Evolutionary conservation across 2,113 vertebrate species (phyloP).

Genomic region (Poecilia latipinna): DNA sequence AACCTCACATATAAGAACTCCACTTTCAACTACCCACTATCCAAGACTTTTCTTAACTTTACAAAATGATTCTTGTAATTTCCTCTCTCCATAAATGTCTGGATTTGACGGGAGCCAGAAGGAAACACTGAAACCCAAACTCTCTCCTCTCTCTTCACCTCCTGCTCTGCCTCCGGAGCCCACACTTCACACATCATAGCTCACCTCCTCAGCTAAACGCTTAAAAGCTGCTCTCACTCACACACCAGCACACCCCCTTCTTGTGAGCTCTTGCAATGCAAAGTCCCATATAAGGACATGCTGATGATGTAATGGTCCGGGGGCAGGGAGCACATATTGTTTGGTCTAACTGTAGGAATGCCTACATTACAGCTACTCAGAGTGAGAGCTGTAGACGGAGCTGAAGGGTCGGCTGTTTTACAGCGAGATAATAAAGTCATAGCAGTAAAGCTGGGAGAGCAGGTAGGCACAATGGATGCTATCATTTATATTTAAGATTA

Average conservation of each 20-base stretch:
- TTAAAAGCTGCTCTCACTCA: slow-evolving; percentile 50
- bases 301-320: slow-evolving; percentile 93
- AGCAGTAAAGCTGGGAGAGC: slow-evolving; percentile 62
- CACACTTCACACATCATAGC: slow-evolving; percentile 70
- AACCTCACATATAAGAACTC: neutral
- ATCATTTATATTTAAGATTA: slow-evolving; percentile 4
- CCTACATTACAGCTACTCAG: slow-evolving; percentile 80
- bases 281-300: slow-evolving; percentile 92
- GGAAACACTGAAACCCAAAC: slow-evolving; percentile 66
- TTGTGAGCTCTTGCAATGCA: slow-evolving; percentile 80
- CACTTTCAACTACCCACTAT: slow-evolving; percentile 27
- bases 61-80: slow-evolving; percentile 3
- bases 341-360: slow-evolving; percentile 88
- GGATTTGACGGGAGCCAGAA: slow-evolving; percentile 64
- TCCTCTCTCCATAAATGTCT: slow-evolving; percentile 43
- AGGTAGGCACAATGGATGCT: slow-evolving; percentile 67
- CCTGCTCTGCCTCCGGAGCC: slow-evolving; percentile 63
- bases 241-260: slow-evolving; percentile 62
- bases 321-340: slow-evolving; percentile 93
- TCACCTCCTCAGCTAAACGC: too few relatives aligned
- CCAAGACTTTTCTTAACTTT: slow-evolving; percentile 32
- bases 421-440: slow-evolving; percentile 49
- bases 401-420: slow-evolving; percentile 31
- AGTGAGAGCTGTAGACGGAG: slow-evolving; percentile 49
- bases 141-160: slow-evolving; percentile 67